These are phyloP conservation scores for Tenthredo distinguenda DNA, from an alignment of 2,888 invertebrate genomes.

Conservation along the genomic window DNA sequence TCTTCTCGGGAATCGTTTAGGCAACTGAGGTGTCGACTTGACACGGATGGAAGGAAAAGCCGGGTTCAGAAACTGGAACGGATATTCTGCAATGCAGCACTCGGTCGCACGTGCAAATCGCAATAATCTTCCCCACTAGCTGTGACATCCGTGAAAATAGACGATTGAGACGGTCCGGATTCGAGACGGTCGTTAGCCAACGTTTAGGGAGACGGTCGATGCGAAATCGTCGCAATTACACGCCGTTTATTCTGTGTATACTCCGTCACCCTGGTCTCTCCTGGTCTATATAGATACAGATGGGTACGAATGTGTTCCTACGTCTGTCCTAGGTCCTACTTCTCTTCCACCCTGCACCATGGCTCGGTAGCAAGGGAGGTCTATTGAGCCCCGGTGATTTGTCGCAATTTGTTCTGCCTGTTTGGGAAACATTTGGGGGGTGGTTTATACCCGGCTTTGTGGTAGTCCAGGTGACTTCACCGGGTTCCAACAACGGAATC, in stretches of 20 bases:
- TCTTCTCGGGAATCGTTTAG: not conserved
- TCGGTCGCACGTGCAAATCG: not conserved
- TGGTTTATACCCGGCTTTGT: slow-evolving; percentile 61
- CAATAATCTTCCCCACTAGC: slow-evolving; percentile 14
- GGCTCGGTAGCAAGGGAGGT: slow-evolving; percentile 50
- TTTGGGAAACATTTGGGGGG: slow-evolving; percentile 68
- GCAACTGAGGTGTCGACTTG: not conserved
- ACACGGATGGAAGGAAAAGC: not conserved
- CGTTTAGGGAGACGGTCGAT: slow-evolving; percentile 41
- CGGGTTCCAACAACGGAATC: not conserved
- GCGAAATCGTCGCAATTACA: slow-evolving; percentile 45
- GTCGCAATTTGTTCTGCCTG: slow-evolving; percentile 69
- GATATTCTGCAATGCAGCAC: slow-evolving; percentile 24
- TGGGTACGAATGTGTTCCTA: not conserved
- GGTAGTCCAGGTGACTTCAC: slow-evolving; percentile 46
- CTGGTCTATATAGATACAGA: not conserved
- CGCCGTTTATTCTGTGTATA: slow-evolving; percentile 16
- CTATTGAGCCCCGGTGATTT: slow-evolving; percentile 67
- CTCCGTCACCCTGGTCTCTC: not conserved
- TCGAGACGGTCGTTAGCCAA: slow-evolving; percentile 58
- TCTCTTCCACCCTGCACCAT: slow-evolving; percentile 48
- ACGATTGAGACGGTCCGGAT: slow-evolving; percentile 59
- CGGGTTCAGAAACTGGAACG: not conserved
- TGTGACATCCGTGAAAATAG: slow-evolving; percentile 44
- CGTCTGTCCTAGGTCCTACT: slow-evolving; percentile 45